Evolutionary conservation across 2,888 invertebrate genomes (phyloP).

Genomic region (Branchellion lobata): DNA sequence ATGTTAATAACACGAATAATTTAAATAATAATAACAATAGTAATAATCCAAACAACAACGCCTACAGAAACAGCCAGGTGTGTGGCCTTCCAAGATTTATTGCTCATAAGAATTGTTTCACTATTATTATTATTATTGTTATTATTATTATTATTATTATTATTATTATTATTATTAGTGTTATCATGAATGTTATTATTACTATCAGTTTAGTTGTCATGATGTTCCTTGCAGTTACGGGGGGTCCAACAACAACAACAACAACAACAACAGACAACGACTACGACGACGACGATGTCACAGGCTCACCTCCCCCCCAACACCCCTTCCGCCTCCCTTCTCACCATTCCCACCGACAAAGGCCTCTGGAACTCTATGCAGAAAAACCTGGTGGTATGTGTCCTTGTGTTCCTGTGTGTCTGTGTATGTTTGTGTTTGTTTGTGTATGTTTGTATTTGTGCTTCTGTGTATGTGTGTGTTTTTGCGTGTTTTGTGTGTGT

Average conservation of each 20-base stretch:
- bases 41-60: neutral
- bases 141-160: no score
- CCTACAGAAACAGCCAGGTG: neutral
- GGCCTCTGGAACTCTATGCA: conserved; percentile 49
- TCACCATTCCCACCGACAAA: conserved; percentile 49
- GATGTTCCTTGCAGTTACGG: neutral
- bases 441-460: no score
- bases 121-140: no score
- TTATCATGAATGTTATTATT: neutral
- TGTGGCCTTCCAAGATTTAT: no score
- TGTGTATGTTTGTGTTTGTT: no score
- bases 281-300: neutral
- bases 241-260: neutral
- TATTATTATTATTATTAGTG: no score
- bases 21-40: neutral
- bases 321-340: conserved; percentile 11
- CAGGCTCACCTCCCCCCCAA: neutral
- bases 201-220: neutral
- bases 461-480: no score
- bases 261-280: neutral
- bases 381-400: conserved; percentile 48
- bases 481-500: no score
- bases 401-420: no score
- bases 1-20: neutral
- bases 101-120: no score